phyloP scores from a whole-genome alignment of 2,113 vertebrate genomes.

The Scartelaos histophorus region DNA sequence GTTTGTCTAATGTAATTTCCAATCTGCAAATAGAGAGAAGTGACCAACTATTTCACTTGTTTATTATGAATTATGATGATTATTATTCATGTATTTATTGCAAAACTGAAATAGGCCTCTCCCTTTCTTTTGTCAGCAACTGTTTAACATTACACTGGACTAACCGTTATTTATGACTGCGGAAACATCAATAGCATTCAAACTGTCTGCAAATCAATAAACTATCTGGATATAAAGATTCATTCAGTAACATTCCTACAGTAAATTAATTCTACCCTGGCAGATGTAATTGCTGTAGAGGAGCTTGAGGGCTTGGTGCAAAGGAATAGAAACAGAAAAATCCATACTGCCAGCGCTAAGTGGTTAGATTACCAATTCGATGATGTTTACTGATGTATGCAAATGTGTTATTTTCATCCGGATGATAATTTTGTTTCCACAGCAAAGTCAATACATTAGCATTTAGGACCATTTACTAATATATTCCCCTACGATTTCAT shows the following conservation, averaged over 20 bases:
- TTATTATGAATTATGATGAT: no score
- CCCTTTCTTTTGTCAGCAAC: no score
- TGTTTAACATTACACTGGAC: no score
- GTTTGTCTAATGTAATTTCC: no score
- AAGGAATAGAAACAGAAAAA: background rate
- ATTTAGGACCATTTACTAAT: background rate
- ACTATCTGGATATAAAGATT: background rate
- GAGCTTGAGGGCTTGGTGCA: background rate
- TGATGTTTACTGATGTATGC: slow-evolving; percentile 3
- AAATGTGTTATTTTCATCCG: slow-evolving; percentile 2
- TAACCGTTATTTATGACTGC: no score
- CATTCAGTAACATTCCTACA: background rate
- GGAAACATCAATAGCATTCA: no score
- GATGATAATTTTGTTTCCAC: background rate
- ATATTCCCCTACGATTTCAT: slow-evolving; percentile 1
- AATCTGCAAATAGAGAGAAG: no score
- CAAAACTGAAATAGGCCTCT: no score
- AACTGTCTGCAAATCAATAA: no score
- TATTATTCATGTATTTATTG: no score
- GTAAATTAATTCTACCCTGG: background rate
- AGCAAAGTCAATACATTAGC: slow-evolving; percentile 1
- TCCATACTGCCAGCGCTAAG: slow-evolving; percentile 1
- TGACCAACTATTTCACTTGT: no score
- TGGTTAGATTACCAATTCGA: background rate
- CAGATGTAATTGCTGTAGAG: background rate